Percentiles rank a stretch among this genome's conserved stretches.
These are phyloP conservation scores for Thecocarcelia acutangulata DNA, from an alignment of 2,888 invertebrate species.

Conservation along the genomic window DNA sequence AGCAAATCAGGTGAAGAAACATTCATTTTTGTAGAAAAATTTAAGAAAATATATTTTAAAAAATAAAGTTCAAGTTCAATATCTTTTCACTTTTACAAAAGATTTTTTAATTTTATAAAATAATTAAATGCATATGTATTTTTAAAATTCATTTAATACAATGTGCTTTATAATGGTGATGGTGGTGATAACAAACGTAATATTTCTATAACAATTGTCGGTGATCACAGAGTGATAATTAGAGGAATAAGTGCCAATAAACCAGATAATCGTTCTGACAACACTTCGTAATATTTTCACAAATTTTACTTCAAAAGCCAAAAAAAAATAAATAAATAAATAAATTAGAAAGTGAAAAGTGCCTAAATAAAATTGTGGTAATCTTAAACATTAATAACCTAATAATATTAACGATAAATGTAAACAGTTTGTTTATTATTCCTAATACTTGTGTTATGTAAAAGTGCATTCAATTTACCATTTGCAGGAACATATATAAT, in stretches of 20 bases:
- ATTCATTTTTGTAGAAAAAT: slow-evolving; percentile 49
- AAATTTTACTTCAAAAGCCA: slow-evolving; percentile 2
- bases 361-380: too few relatives aligned
- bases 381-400: too few relatives aligned
- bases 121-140: slow-evolving; percentile 3
- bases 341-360: slow-evolving; percentile 3
- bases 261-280: slow-evolving; percentile 65
- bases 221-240: slow-evolving; percentile 17
- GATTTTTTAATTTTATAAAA: slow-evolving; percentile 2
- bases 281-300: slow-evolving; percentile 41
- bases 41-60: slow-evolving; percentile 23
- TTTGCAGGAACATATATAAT: too few relatives aligned
- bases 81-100: slow-evolving; percentile 44
- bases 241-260: slow-evolving; percentile 44
- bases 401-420: too few relatives aligned
- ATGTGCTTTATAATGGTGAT: slow-evolving; percentile 45
- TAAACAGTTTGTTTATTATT: too few relatives aligned
- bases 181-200: slow-evolving; percentile 16
- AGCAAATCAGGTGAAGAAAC: slow-evolving; percentile 52
- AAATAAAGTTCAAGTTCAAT: slow-evolving; percentile 68
- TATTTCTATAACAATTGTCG: slow-evolving; percentile 26
- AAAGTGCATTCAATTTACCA: too few relatives aligned
- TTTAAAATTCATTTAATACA: slow-evolving; percentile 36
- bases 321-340: not conserved
- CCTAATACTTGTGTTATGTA: too few relatives aligned